phyloP scores from a whole-genome alignment of 2,797 vertebrate species.

The Lacerta bilineata region DNA sequence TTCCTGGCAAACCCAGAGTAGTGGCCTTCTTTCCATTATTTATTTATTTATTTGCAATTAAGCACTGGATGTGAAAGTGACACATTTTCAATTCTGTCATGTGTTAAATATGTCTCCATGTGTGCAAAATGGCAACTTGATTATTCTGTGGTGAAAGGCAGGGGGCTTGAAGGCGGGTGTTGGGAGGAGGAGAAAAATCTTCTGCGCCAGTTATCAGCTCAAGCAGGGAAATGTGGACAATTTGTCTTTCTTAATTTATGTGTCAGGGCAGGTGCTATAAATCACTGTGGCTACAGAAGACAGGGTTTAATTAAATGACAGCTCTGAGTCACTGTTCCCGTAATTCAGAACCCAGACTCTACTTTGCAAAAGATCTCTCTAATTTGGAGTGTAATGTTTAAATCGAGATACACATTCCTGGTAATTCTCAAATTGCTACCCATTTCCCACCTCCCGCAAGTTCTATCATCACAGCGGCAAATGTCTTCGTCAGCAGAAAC shows the following conservation, averaged over 20 bases:
- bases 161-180: not conserved
- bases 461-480: not conserved
- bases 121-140: not conserved
- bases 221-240: not conserved
- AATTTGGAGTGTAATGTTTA: slow-evolving; percentile 4
- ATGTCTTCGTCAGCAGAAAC: not conserved
- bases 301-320: slow-evolving; percentile 70
- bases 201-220: slow-evolving; percentile 29
- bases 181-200: not conserved
- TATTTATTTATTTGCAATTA: not conserved
- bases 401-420: not conserved
- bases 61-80: not conserved
- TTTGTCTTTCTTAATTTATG: slow-evolving; percentile 52
- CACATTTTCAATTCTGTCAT: not conserved
- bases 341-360: slow-evolving; percentile 9
- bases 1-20: not conserved
- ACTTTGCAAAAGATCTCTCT: slow-evolving; percentile 40
- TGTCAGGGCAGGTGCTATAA: slow-evolving; percentile 56
- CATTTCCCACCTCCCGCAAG: not conserved
- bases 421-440: not conserved
- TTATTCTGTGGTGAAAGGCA: not conserved
- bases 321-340: slow-evolving; percentile 53
- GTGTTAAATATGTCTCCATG: rapidly evolving
- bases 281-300: slow-evolving; percentile 54
- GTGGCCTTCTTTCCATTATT: not conserved